A percentile compares a stretch with the other conserved stretches of the same genome.
Evolutionary conservation across 2,888 invertebrate species (phyloP).

Genomic region (Timandra comae): DNA sequence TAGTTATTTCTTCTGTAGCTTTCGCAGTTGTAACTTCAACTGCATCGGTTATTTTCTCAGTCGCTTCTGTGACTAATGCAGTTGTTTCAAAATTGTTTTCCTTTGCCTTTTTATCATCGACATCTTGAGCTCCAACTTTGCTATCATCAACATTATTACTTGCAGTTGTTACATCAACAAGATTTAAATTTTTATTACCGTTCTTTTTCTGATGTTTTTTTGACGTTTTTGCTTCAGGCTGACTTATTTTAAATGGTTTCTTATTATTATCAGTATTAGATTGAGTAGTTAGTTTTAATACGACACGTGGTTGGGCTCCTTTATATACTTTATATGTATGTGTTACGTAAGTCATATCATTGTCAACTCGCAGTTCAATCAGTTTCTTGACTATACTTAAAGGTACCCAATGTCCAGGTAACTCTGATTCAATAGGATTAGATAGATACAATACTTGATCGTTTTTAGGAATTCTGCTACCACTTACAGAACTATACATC

Average conservation of each 20-base stretch:
- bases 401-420: conserved; percentile 45
- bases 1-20: neutral
- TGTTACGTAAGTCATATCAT: conserved; percentile 1
- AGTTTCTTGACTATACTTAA: conserved; percentile 33
- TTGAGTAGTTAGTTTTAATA: no score
- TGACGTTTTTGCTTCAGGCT: no score
- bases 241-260: no score
- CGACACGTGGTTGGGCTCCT: no score
- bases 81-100: neutral
- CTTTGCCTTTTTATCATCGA: no score
- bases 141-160: neutral
- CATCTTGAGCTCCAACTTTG: no score
- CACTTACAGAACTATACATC: conserved; percentile 20
- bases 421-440: conserved; percentile 42
- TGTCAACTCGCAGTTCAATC: conserved; percentile 32
- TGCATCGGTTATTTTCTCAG: neutral
- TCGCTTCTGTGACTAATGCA: conserved; percentile 1
- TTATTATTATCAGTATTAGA: no score
- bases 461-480: conserved; percentile 23
- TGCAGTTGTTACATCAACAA: no score
- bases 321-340: conserved; percentile 5
- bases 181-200: no score
- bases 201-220: no score
- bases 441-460: conserved; percentile 31
- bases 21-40: neutral